Evolutionary conservation across 2,888 invertebrate species (phyloP).

Genomic region (Caenorhabditis plicata): DNA sequence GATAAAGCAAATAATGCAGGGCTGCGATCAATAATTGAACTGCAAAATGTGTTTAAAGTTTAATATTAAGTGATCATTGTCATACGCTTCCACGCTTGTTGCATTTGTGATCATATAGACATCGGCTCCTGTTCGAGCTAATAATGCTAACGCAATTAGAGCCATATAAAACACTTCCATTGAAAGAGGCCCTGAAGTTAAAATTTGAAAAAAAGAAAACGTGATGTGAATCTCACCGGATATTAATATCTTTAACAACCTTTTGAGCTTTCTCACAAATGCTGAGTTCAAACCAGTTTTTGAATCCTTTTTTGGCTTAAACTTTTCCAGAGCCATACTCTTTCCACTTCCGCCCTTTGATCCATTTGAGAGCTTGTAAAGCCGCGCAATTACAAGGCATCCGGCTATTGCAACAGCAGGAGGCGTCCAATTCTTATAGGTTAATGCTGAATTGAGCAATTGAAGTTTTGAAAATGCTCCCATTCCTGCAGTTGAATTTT

Average conservation of each 20-base stretch:
- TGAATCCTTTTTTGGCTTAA: constrained; percentile 7
- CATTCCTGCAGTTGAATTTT: constrained; percentile 14
- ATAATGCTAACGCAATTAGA: constrained; percentile 76
- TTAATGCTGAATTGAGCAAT: constrained; percentile 28
- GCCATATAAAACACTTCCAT: constrained; percentile 60
- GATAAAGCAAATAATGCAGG: constrained; percentile 76
- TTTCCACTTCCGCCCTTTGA: constrained; percentile 18
- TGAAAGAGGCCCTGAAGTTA: constrained; percentile 33
- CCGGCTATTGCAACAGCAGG: constrained; percentile 37
- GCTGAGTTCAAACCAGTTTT: constrained; percentile 20
- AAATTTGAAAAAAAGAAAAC: not conserved
- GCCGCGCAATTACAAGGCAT: constrained; percentile 27
- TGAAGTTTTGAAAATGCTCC: constrained; percentile 34
- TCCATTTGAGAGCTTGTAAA: constrained; percentile 5
- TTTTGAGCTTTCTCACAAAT: constrained; percentile 20
- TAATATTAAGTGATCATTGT: not conserved
- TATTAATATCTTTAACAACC: constrained; percentile 19
- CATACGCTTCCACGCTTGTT: constrained; percentile 85
- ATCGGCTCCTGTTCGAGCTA: constrained; percentile 89
- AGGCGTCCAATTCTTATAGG: constrained; percentile 39
- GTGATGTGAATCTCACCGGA: constrained; percentile 9
- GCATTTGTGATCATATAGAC: constrained; percentile 95
- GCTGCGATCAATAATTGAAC: constrained; percentile 88
- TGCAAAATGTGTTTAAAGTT: constrained; percentile 66
- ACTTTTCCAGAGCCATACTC: constrained; percentile 15